These are phyloP conservation scores for Araneus ventricosus DNA, from an alignment of 1,140 invertebrate genomes.

Conservation along the genomic window DNA sequence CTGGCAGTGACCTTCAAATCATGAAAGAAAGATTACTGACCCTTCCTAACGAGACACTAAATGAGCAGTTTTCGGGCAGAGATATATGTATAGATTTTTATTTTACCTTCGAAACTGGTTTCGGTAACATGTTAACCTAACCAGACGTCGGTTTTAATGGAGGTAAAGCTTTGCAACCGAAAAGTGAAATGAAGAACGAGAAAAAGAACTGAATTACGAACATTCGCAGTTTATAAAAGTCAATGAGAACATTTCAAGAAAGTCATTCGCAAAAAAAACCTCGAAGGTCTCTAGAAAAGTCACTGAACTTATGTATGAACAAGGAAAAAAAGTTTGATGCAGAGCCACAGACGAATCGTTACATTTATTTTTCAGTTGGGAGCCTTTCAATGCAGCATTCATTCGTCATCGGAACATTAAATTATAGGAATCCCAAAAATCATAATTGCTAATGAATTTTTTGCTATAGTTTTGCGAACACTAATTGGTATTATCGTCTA, in stretches of 20 bases:
- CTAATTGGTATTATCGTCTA: too few relatives aligned
- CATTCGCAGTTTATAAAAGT: too few relatives aligned
- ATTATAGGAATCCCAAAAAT: background rate
- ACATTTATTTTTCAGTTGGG: background rate
- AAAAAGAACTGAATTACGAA: background rate
- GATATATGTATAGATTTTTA: background rate
- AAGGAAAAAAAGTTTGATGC: background rate
- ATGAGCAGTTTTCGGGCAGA: background rate
- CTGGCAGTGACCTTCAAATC: conserved; percentile 59
- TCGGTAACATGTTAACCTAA: conserved; percentile 47
- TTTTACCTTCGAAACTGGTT: conserved; percentile 56
- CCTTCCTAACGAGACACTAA: conserved; percentile 17
- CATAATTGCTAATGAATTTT: too few relatives aligned
- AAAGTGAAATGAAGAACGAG: background rate
- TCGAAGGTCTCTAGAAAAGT: background rate
- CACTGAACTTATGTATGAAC: background rate
- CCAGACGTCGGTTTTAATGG: conserved; percentile 26
- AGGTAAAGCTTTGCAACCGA: background rate
- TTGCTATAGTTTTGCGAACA: background rate
- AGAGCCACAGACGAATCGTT: background rate
- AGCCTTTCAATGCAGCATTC: background rate
- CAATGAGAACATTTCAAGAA: background rate
- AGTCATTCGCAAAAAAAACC: background rate
- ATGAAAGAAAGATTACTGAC: conserved; percentile 45
- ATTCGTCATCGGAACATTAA: background rate